These are phyloP conservation scores for Xenops minutus DNA, from an alignment of 2,797 vertebrate genomes.

Conservation along the genomic window DNA sequence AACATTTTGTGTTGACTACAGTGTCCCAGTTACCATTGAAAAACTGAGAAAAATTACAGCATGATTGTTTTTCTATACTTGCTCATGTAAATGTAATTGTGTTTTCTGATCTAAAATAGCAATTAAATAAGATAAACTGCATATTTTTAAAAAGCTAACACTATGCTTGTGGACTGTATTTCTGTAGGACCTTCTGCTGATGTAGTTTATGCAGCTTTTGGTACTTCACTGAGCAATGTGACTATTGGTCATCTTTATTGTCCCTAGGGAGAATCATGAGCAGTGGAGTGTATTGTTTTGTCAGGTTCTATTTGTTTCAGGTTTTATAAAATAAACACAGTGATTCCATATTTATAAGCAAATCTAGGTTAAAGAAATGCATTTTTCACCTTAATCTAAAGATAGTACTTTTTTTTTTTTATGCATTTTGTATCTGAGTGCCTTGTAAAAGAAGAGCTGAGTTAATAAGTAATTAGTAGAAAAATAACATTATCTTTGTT, in stretches of 20 bases:
- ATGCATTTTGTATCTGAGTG: neutral
- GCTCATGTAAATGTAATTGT: neutral
- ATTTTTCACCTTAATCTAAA: neutral
- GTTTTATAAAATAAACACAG: neutral
- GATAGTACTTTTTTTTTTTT: neutral
- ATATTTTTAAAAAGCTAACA: neutral
- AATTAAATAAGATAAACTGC: neutral
- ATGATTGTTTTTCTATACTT: neutral
- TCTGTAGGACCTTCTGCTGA: neutral
- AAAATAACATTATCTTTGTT: neutral
- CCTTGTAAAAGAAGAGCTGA: neutral
- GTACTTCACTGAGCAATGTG: neutral
- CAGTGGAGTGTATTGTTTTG: constrained; percentile 1
- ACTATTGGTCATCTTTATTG: neutral
- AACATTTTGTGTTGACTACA: neutral
- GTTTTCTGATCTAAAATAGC: neutral
- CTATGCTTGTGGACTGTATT: neutral
- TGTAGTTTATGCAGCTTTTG: neutral
- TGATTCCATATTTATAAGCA: neutral
- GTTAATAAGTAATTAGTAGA: neutral
- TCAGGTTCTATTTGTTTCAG: constrained; percentile 27
- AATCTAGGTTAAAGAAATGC: neutral
- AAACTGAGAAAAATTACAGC: neutral
- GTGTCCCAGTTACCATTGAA: neutral
- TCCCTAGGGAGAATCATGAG: neutral